phyloP scores from a whole-genome alignment of 2,113 vertebrate genomes.

The Paramormyrops kingsleyae region DNA sequence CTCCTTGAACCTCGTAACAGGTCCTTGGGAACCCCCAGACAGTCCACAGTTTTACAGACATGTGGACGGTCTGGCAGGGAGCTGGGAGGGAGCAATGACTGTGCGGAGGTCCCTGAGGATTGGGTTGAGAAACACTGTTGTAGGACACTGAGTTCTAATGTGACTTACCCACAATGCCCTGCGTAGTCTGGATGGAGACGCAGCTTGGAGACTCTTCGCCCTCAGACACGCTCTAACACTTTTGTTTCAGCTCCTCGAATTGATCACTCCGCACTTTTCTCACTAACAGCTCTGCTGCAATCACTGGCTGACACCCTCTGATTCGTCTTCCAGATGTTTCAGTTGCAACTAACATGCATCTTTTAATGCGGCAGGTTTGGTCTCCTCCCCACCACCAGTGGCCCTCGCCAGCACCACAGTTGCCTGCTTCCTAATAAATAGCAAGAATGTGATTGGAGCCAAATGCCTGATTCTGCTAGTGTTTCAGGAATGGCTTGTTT shows the following conservation, averaged over 20 bases:
- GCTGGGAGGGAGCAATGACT: too few species aligned
- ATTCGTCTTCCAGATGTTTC: not conserved
- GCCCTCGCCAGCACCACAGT: not conserved
- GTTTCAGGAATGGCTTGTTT: not conserved
- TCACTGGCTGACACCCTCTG: not conserved
- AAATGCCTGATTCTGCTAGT: not conserved
- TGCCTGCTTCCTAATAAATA: not conserved
- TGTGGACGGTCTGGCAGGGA: not conserved
- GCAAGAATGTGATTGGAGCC: not conserved
- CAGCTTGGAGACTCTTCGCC: not conserved
- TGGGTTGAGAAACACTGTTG: not conserved
- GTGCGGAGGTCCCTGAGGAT: not conserved
- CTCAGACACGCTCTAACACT: not conserved
- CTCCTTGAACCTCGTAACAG: not conserved
- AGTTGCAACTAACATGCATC: not conserved
- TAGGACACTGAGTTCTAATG: not conserved
- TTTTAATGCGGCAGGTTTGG: not conserved
- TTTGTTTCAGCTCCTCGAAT: not conserved
- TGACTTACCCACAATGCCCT: not conserved
- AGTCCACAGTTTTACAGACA: not conserved
- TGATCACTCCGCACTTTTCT: not conserved
- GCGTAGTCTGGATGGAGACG: not conserved
- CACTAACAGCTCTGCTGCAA: not conserved
- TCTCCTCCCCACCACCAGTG: not conserved
- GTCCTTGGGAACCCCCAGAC: not conserved